Conservation (phyloP, 1,140 invertebrate genomes). For the Ruditapes philippinarum region DNA sequence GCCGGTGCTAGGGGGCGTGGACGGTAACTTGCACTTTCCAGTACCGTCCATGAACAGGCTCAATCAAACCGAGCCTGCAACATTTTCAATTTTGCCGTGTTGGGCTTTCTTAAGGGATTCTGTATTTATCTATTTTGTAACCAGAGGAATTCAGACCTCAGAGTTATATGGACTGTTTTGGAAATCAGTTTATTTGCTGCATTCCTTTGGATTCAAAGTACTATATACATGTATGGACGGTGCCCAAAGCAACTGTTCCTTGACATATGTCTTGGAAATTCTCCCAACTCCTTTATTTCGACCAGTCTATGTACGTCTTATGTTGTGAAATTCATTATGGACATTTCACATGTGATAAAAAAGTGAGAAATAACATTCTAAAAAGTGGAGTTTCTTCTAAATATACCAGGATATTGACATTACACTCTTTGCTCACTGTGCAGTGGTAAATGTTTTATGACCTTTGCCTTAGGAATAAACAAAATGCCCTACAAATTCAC, state of each 20-base stretch:
- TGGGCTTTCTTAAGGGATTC: no score
- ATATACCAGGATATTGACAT: slow-evolving; percentile 6
- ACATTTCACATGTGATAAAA: slow-evolving; percentile 13
- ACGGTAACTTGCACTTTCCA: no score
- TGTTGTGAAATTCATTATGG: slow-evolving; percentile 41
- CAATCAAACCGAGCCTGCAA: no score
- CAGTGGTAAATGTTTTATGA: slow-evolving; percentile 62
- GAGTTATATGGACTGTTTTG: slow-evolving; percentile 61
- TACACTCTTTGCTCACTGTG: no score
- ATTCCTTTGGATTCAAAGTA: slow-evolving; percentile 42
- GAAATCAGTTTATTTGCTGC: slow-evolving; percentile 39
- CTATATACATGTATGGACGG: slow-evolving; percentile 58
- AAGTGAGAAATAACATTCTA: slow-evolving; percentile 39
- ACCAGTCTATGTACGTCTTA: slow-evolving; percentile 30
- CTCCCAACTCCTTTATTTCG: not conserved
- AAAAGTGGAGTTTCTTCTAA: slow-evolving; percentile 2
- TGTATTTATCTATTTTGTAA: no score
- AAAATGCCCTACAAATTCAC: slow-evolving; percentile 30
- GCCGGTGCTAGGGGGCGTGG: no score
- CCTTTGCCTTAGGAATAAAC: slow-evolving; percentile 50
- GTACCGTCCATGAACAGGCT: no score
- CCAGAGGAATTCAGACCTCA: slow-evolving; percentile 29
- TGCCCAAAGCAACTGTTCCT: slow-evolving; percentile 58
- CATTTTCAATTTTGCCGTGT: no score
- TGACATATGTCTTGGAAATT: slow-evolving; percentile 27